Base-by-base conservation (phyloP, 2,888 invertebrate genomes). In the Eutolmus rufibarbis region DNA sequence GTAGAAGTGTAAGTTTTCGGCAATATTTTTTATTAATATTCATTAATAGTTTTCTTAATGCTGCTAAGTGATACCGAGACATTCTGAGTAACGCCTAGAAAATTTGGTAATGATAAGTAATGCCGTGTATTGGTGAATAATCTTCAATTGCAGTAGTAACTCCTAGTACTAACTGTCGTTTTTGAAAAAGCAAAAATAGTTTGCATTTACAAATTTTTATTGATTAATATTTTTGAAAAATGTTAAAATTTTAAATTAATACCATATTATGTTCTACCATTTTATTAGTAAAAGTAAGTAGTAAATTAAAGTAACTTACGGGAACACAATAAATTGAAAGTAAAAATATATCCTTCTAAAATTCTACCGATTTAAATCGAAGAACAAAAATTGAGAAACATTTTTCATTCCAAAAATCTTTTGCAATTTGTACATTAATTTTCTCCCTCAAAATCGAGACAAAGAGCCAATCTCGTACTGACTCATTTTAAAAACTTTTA, bases 361-460 rank as follows among this genome's bases (percentile, higher is more conserved):
- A 46, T 51, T n/a, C 51, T 51, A 51, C 16, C 16, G 46, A 51
- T 51, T 51, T 16, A n/a, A 51, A 51, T n/a, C 5, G n/a, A 40
- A 40, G 40, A 40, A 23, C 66, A 28, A 23, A 66, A 66, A 28
- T 66, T 23, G 28, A 12, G 66, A 66, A 66, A 66, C 66, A 66
- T 66, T 66, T 66, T 66, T 66, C 66, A 66, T 23, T 76, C 37
- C 76, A 76, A 43, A 78, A 78, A 37, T 43, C n/a, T 9, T 78
- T 78, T 78, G 23, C 37, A 78, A 78, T 78, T 78, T 78, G 78
- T 78, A 78, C 78, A 43, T 78, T 78, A 46, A 23, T 78, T 43
- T 19, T 78, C 43, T 78, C 43, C 78, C 12, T 12, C 23, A 78
- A 40, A 16, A 40, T 78, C 40, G 28, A 66, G 66, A 66, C 66